Evolutionary conservation across 2,888 invertebrate genomes (phyloP), one percentile per base, ranked within the genome.

Genomic region (Ecdyonurus torrentis): DNA sequence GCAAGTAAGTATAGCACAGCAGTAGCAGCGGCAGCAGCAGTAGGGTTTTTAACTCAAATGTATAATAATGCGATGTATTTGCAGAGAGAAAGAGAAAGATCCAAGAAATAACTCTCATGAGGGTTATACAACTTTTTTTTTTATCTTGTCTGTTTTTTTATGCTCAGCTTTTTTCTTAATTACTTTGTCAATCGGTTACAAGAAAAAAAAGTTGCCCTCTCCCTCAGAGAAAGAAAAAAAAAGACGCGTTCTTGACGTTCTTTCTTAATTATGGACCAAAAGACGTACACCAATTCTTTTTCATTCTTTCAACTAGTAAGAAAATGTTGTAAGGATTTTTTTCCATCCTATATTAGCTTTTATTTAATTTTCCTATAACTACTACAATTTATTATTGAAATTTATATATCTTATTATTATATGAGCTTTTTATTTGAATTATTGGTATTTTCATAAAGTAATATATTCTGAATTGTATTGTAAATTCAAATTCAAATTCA

Each of bases 141-240:
- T 7, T 55, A 5, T 55, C 15, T 55, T 55, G 3, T 20, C 37
- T 37, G 5, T 37, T 37, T 37, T 37, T 37, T 37, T 37, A 37
- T 15, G 37, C 37, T n/a, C 55, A 55, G 55, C 55, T 55, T 55
- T 55, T 55, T 55, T 55, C 55, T 55, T 55, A 55, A 55, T 55
- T 55, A 55, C 55, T 55, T 55, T 55, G 55, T 55, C 55, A 55
- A 55, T 55, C 55, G 55, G n/a, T 55, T 55, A 55, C 55, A 55
- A 55, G 55, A 55, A 37, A 37, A 15, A 37, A 5, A 15, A 10
- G 7, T 37, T 37, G 37, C 5, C 37, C 15, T 10, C 37, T 15
- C 37, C 37, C 37, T 37, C n/a, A n/a, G n/a, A 37, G 37, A 37
- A 37, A 37, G n/a, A n/a, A n/a, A n/a, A n/a, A n/a, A n/a, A n/a